phyloP scores from a whole-genome alignment of 2,113 vertebrate species.

The Martes martes region DNA sequence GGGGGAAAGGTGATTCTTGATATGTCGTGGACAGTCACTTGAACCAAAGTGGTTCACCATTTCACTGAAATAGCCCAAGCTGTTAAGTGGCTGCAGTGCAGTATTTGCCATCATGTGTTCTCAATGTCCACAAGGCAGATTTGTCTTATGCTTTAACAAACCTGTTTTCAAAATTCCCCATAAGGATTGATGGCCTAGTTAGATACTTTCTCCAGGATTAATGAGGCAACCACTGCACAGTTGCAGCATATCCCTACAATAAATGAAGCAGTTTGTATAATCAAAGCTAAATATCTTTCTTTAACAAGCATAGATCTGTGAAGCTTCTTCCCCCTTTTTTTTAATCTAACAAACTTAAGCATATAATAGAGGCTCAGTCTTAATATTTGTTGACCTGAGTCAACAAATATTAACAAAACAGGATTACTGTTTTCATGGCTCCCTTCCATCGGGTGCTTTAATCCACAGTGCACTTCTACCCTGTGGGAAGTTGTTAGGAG shows the following conservation, averaged over 20 bases:
- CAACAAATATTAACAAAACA: no score
- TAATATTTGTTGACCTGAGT: not conserved
- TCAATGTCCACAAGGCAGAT: not conserved
- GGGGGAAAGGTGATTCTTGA: not conserved
- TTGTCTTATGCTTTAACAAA: not conserved
- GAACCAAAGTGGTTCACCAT: not conserved
- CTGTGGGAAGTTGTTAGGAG: not conserved
- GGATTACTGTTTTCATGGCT: not conserved
- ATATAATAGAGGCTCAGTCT: not conserved
- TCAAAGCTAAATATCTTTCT: conserved; percentile 18
- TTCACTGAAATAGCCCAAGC: not conserved
- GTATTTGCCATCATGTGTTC: not conserved
- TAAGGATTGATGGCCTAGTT: conserved; percentile 54
- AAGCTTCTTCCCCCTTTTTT: not conserved
- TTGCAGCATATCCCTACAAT: not conserved
- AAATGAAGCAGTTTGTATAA: not conserved
- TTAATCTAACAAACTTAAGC: not conserved
- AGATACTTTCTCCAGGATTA: conserved; percentile 51
- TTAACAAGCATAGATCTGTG: not conserved
- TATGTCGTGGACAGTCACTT: not conserved
- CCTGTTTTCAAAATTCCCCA: conserved; percentile 48
- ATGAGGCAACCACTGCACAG: not conserved
- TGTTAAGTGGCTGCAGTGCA: not conserved
- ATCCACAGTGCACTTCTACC: not conserved
- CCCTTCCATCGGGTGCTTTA: not conserved